These are phyloP conservation scores for Drosophila subobscura DNA, from an alignment of 1,140 invertebrate species.

Conservation along the genomic window DNA sequence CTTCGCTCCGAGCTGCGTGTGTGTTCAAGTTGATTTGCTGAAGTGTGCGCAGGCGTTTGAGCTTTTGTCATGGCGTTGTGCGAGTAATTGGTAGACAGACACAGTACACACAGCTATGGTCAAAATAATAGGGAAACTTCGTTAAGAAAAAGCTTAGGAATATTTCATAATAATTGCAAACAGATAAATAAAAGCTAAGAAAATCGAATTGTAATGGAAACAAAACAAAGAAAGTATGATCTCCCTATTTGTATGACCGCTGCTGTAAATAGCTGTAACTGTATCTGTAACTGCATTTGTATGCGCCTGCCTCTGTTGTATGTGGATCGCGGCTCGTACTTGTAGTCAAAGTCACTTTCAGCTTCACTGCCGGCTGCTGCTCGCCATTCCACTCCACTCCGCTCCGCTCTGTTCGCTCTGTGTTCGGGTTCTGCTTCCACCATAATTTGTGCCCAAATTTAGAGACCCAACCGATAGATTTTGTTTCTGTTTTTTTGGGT, in stretches of 20 bases:
- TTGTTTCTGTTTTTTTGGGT: constrained; percentile 46
- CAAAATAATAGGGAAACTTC: too few species aligned
- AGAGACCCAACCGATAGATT: constrained; percentile 27
- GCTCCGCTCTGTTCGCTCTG: constrained; percentile 5
- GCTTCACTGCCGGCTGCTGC: constrained; percentile 51
- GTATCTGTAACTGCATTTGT: constrained; percentile 17
- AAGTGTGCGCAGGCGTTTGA: constrained; percentile 70
- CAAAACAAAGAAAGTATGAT: too few species aligned
- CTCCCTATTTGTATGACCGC: too few species aligned
- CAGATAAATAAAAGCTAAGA: constrained; percentile 4
- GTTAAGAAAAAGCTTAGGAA: too few species aligned
- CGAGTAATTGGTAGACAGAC: too few species aligned
- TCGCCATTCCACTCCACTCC: too few species aligned
- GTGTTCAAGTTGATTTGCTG: constrained; percentile 58
- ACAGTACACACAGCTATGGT: too few species aligned
- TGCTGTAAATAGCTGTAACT: constrained; percentile 2
- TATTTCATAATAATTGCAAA: too few species aligned
- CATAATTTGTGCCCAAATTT: constrained; percentile 81
- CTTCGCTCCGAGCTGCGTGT: constrained; percentile 29
- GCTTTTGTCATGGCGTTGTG: constrained; percentile 40
- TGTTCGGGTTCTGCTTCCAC: constrained; percentile 56
- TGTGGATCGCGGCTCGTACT: constrained; percentile 41
- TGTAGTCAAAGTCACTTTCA: constrained; percentile 81
- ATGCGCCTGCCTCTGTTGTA: constrained; percentile 7
- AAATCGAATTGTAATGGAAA: neutral